A percentile compares a stretch with the other conserved stretches of the same genome.
These are phyloP conservation scores for Pangasius larnaudii DNA, from an alignment of 2,797 vertebrate species.

Conservation along the genomic window DNA sequence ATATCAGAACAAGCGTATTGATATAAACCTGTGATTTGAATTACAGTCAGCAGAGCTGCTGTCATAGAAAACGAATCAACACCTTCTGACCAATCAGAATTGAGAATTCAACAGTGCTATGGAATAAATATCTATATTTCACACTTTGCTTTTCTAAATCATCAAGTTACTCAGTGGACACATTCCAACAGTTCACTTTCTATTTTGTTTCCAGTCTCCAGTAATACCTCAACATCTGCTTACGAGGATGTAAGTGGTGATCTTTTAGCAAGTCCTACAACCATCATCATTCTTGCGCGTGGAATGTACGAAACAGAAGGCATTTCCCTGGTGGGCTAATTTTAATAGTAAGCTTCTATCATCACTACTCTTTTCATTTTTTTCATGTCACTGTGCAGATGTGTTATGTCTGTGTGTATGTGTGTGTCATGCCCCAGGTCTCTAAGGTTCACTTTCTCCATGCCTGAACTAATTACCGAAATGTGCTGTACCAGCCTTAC, in stretches of 20 bases:
- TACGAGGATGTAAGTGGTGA: not conserved
- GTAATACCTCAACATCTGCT: not conserved
- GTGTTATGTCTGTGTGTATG: slow-evolving; percentile 21
- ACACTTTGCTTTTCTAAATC: too few species aligned
- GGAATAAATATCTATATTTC: not conserved
- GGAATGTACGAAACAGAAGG: not conserved
- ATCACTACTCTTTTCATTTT: not conserved
- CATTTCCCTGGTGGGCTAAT: slow-evolving; percentile 16
- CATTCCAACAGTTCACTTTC: not conserved
- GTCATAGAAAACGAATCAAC: not conserved
- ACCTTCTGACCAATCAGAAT: not conserved
- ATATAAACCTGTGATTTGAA: not conserved
- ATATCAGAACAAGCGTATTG: not conserved
- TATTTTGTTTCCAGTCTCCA: not conserved
- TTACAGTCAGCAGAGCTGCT: not conserved
- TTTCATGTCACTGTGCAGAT: slow-evolving; percentile 19
- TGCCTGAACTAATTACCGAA: slow-evolving; percentile 23
- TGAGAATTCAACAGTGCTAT: not conserved
- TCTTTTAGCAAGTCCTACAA: not conserved
- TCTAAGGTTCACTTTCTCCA: slow-evolving; percentile 27
- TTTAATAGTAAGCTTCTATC: slow-evolving; percentile 22
- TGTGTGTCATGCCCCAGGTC: not conserved
- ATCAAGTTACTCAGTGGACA: not conserved
- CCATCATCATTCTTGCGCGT: not conserved
- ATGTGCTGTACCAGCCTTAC: slow-evolving; percentile 1